Base-by-base conservation (phyloP, 2,797 vertebrate species). In the Muraenolepis orangiensis region DNA sequence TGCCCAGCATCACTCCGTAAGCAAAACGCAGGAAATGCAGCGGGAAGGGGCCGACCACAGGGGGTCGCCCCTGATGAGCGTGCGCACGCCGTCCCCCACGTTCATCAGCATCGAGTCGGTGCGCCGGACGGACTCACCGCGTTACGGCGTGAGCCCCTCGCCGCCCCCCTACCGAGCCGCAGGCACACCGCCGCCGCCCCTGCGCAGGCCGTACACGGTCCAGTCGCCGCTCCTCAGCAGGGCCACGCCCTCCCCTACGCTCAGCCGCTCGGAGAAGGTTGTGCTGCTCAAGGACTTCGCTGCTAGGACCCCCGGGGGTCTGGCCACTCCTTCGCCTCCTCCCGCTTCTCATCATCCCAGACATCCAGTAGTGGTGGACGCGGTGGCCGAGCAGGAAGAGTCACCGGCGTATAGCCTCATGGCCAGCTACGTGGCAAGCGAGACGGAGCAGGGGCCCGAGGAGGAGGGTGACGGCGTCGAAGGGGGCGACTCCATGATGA, bases 71-170 rank as follows among this genome's bases (percentile, higher is more conserved):
- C 85, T 93, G 20, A 82, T 94, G 1, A 94, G 92, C 88, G 95
- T 93, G 84, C 91, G 93, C 34, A 93, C 95, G 0, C 95, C 94
- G 0, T 98, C 96, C 0, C 96, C 96, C n/a, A 95, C 95, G 4
- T 98, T 94, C 42, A 98, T 98, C 61, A 97, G 93, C 18, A 97
- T 98, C 12, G 96, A 97, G 76, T 97, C 96, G 0, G 90, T 89
- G 1, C 91, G 93, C 70, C 88, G 88, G 74, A 87, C 92, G 13
- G 94, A 95, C 73, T 93, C 93, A 0, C 92, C 95, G 0, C 76
- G 92, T 0, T 10, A 61, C 1, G 85, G 87, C 61, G 92, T 94
- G 34, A 91, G 89, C n/a, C 89, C 91, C 1, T 93, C 94, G 29
- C 94, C 93, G 5, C 92, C 91, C 1, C 91, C 91, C 2, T 90